Conservation (phyloP, 92 coral and sea anemone genomes). For the Chrysogorgia sp. region DNA sequence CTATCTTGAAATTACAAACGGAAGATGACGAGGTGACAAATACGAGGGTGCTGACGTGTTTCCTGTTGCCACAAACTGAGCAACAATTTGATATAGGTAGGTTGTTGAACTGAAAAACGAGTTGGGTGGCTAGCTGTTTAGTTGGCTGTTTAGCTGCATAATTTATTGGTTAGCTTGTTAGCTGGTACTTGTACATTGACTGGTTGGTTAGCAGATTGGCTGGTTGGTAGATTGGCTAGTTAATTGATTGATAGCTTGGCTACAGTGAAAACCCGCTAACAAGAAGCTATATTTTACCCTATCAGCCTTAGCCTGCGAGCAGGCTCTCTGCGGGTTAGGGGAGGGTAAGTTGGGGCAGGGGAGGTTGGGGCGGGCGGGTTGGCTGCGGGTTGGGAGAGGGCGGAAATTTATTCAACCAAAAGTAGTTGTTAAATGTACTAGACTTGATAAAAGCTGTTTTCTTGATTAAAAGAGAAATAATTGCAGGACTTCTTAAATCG, state of each 20-base stretch:
- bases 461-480: too few species aligned
- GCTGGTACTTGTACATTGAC: background rate
- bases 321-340: too few species aligned
- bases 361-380: too few species aligned
- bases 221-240: background rate
- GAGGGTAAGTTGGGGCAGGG: too few species aligned
- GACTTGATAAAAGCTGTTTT: too few species aligned
- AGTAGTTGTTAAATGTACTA: too few species aligned
- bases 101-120: background rate
- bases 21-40: conserved; percentile 93
- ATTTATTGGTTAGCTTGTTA: background rate
- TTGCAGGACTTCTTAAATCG: too few species aligned
- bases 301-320: too few species aligned
- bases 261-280: too few species aligned
- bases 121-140: background rate
- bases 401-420: too few species aligned
- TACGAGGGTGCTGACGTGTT: conserved; percentile 86
- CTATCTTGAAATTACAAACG: conserved; percentile 90
- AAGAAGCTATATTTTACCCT: too few species aligned
- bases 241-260: background rate
- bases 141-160: background rate
- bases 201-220: background rate
- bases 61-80: conserved; percentile 91
- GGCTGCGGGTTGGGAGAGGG: too few species aligned
- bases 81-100: conserved; percentile 84